phyloP scores from a whole-genome alignment of 2,888 invertebrate species.

The Eledone cirrhosa region DNA sequence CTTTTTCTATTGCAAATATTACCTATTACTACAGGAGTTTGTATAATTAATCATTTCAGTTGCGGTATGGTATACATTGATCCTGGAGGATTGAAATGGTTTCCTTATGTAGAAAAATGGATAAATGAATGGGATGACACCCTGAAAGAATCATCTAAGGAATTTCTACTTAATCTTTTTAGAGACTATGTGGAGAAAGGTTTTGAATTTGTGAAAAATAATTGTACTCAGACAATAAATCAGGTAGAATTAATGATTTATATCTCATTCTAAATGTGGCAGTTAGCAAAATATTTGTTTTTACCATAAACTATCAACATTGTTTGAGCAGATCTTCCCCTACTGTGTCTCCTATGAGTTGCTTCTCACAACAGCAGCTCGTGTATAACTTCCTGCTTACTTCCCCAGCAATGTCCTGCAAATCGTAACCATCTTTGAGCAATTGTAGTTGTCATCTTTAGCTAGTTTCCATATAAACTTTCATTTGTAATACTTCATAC shows the following conservation, averaged over 20 bases:
- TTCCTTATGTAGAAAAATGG: conserved; percentile 83
- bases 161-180: conserved; percentile 76
- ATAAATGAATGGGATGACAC: conserved; percentile 68
- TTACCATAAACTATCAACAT: no score
- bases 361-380: no score
- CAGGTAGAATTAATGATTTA: conserved; percentile 71
- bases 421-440: no score
- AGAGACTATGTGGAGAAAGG: conserved; percentile 74
- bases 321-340: no score
- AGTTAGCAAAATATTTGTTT: no score
- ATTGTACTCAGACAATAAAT: conserved; percentile 76
- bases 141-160: conserved; percentile 70
- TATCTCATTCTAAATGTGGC: neutral
- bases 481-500: no score
- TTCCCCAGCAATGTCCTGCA: no score
- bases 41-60: conserved; percentile 34
- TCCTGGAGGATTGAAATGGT: conserved; percentile 80
- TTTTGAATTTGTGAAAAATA: conserved; percentile 73
- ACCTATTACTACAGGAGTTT: no score
- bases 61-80: conserved; percentile 88
- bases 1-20: neutral
- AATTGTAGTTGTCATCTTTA: no score
- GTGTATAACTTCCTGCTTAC: no score
- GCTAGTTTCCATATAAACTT: no score
- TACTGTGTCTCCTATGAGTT: no score